Conservation (phyloP, 2,888 invertebrate genomes). For the Conops quadrifasciatus region DNA sequence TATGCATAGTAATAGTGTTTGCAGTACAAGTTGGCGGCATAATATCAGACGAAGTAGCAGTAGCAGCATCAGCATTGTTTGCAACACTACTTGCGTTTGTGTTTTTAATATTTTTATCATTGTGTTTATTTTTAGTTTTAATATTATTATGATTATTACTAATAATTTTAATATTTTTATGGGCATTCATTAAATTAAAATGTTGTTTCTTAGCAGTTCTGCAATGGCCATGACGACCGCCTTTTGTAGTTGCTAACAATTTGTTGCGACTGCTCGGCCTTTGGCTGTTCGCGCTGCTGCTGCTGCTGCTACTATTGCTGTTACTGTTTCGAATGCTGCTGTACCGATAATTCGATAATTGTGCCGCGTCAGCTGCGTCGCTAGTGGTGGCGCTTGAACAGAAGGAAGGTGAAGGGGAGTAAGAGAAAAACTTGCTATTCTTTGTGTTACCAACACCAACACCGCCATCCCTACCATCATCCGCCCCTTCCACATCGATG, state of each 20-base stretch:
- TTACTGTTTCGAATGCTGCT: conserved; percentile 13
- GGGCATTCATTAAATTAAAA: conserved; percentile 20
- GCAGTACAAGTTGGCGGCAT: conserved; percentile 27
- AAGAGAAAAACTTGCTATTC: not conserved
- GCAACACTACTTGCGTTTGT: not conserved
- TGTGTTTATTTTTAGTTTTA: conserved; percentile 17
- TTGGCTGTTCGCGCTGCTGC: conserved; percentile 25
- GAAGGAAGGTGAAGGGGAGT: not conserved
- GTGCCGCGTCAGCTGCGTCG: not conserved
- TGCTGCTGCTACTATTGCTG: conserved; percentile 31
- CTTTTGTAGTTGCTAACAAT: not conserved
- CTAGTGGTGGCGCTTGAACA: conserved; percentile 1
- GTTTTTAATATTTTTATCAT: conserved; percentile 41
- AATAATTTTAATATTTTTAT: conserved; percentile 37
- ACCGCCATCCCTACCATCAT: conserved; percentile 12
- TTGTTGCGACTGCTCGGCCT: conserved; percentile 10
- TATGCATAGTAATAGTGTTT: conserved; percentile 34
- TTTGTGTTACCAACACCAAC: not conserved
- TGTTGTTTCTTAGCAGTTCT: conserved; percentile 28
- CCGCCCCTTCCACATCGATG: conserved; percentile 15
- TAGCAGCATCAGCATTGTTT: conserved; percentile 2
- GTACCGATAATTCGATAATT: conserved; percentile 18
- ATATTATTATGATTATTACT: conserved; percentile 26
- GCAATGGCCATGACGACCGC: conserved; percentile 2
- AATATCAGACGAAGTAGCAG: conserved; percentile 29